Conservation (phyloP, 2,797 vertebrate species). For the Rhinogobio ventralis region DNA sequence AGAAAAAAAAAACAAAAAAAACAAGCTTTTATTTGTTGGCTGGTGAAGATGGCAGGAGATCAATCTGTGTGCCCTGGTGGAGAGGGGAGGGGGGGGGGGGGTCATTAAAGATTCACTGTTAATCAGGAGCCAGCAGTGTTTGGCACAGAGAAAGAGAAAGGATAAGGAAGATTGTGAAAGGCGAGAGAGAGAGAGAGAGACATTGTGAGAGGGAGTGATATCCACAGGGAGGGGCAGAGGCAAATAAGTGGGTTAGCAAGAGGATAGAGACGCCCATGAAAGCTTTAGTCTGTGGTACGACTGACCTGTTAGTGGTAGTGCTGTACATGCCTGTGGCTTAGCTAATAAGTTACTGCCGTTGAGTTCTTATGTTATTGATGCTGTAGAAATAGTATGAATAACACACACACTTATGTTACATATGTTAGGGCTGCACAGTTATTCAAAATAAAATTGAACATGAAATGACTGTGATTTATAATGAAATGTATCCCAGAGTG, state of each 20-base stretch:
- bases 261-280: slow-evolving; percentile 10
- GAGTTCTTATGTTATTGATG: slow-evolving; percentile 43
- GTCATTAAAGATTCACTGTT: slow-evolving; percentile 62
- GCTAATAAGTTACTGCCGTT: slow-evolving; percentile 13
- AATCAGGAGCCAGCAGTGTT: slow-evolving; percentile 64
- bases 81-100: slow-evolving; percentile 32
- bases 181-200: background rate
- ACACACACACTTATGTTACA: background rate
- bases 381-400: background rate
- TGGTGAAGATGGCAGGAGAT: slow-evolving; percentile 71
- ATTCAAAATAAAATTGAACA: background rate
- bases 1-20: slow-evolving; percentile 15
- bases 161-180: slow-evolving; percentile 31
- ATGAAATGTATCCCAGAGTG: background rate
- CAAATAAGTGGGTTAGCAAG: slow-evolving; percentile 39
- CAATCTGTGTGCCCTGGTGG: slow-evolving; percentile 66
- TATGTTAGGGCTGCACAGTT: background rate
- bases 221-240: slow-evolving; percentile 2
- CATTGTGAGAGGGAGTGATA: slow-evolving; percentile 28
- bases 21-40: slow-evolving; percentile 71
- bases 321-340: slow-evolving; percentile 27
- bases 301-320: slow-evolving; percentile 27
- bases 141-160: slow-evolving; percentile 44
- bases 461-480: background rate
- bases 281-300: slow-evolving; percentile 38